Evolutionary conservation across 2,113 vertebrate genomes (phyloP), one percentile per base, ranked within the genome.

Genomic region (Erinaceus europaeus): DNA sequence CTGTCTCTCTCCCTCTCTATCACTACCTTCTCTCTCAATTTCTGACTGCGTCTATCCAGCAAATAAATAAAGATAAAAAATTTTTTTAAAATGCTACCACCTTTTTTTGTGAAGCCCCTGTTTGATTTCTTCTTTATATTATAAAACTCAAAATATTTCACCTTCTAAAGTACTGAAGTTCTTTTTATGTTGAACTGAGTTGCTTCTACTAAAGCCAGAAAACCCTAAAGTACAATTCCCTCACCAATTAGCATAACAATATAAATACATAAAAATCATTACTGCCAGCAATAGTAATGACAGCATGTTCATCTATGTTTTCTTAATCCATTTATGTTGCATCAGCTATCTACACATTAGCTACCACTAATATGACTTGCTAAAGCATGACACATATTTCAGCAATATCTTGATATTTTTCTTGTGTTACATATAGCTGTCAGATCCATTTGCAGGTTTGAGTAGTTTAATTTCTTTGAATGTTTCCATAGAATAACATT

Each of bases 391-490:
- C n/a, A 73, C 48, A 18, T 76, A 74, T 42, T 78, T 86, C 62
- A 84, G 32, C 4, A 67, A 93, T 83, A 75, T 81, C 73, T 88
- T 79, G 38, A 23, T 86, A 25, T 59, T 91, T 82, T 95, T 89
- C 71, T 90, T 94, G 42, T 55, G 73, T 48, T 72, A 59, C 48
- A 50, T 69, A 21, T 29, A 91, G 38, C 88, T 88, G 61, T 79
- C 74, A 91, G 77, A 72, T 83, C 40, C 48, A 48, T 68, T 91
- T 88, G 74, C 62, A 86, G 68, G 38, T 93, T 94, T 91, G 80
- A 88, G 64, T 90, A 83, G 90, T 84, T 94, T 93, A 90, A 91
- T 93, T 86, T 93, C 74, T 87, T 89, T 91, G 87, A 91, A 82
- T 94, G 87, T 90, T 94, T 91, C 77, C 74, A 75, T 53, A 72